Evolutionary conservation across 2,888 invertebrate species (phyloP).

Genomic region (Gnatocerus cornutus): DNA sequence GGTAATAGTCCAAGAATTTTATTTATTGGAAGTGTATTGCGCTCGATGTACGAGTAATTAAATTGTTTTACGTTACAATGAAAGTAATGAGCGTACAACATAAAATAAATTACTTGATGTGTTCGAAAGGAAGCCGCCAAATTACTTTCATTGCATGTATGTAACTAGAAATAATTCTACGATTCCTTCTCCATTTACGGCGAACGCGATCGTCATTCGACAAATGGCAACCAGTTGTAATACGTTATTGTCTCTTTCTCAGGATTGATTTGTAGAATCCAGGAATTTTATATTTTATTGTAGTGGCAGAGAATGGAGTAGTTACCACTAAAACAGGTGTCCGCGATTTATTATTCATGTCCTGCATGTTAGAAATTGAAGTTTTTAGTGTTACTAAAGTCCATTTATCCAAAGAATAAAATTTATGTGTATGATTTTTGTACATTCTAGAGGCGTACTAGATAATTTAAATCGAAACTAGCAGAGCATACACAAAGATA

Average conservation of each 20-base stretch:
- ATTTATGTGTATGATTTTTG: too few relatives aligned
- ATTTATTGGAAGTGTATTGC: not conserved
- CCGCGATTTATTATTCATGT: too few relatives aligned
- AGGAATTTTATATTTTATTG: slow-evolving; percentile 4
- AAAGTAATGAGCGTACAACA: slow-evolving; percentile 27
- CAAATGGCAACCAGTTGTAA: slow-evolving; percentile 7
- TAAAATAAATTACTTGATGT: slow-evolving; percentile 26
- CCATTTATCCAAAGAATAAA: too few relatives aligned
- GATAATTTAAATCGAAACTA: slow-evolving; percentile 35
- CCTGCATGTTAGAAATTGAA: not conserved
- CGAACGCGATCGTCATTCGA: slow-evolving; percentile 19
- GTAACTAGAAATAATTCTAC: slow-evolving; percentile 24
- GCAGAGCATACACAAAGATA: slow-evolving; percentile 24
- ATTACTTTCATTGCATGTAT: slow-evolving; percentile 27
- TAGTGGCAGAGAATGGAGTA: too few relatives aligned
- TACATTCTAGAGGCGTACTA: too few relatives aligned
- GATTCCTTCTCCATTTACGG: slow-evolving; percentile 30
- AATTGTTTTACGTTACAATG: slow-evolving; percentile 26
- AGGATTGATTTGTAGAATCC: slow-evolving; percentile 14
- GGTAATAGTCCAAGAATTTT: too few relatives aligned
- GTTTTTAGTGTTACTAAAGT: too few relatives aligned
- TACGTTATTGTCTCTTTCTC: slow-evolving; percentile 11
- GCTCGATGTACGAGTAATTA: slow-evolving; percentile 10
- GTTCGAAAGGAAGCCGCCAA: slow-evolving; percentile 32
- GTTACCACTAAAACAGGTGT: too few relatives aligned